A percentile compares a stretch with the other conserved stretches of the same genome.
These are phyloP conservation scores for Aleiodes leptofemur DNA, from an alignment of 2,888 invertebrate species.

Conservation along the genomic window DNA sequence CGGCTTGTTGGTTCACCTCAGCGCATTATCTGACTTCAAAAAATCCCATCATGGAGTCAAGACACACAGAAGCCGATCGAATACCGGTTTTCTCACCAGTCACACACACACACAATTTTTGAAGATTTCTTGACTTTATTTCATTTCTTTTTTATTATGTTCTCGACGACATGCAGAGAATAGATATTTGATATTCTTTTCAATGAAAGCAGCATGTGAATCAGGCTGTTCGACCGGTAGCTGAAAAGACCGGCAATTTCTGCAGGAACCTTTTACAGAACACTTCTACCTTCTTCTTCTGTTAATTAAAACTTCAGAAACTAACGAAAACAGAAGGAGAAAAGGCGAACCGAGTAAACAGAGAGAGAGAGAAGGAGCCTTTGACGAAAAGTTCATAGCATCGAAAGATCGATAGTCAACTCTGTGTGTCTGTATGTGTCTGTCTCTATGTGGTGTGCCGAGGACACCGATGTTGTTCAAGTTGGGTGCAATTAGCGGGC, in stretches of 20 bases:
- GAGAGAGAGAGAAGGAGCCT: too few relatives aligned
- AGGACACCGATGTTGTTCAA: constrained; percentile 67
- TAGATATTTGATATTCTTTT: constrained; percentile 24
- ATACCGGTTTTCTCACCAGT: constrained; percentile 7
- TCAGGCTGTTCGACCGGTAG: too few relatives aligned
- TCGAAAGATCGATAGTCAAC: constrained; percentile 32
- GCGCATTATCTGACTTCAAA: constrained; percentile 1
- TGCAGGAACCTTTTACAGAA: neutral
- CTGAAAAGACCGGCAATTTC: neutral
- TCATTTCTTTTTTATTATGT: neutral
- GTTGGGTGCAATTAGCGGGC: constrained; percentile 73
- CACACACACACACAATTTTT: too few relatives aligned
- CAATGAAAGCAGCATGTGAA: neutral
- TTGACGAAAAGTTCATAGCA: constrained; percentile 7
- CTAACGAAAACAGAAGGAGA: too few relatives aligned
- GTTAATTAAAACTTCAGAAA: constrained; percentile 3
- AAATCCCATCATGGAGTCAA: constrained; percentile 29
- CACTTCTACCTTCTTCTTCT: too few relatives aligned
- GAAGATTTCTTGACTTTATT: neutral
- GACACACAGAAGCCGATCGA: constrained; percentile 9
- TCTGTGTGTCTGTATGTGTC: neutral
- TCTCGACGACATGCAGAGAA: neutral
- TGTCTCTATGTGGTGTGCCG: constrained; percentile 16
- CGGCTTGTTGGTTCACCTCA: constrained; percentile 10
- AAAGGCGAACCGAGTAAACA: too few relatives aligned